A percentile compares a stretch with the other conserved stretches of the same genome.
Conservation (phyloP, 2,888 invertebrate species). For the Seladonia tumulorum region DNA sequence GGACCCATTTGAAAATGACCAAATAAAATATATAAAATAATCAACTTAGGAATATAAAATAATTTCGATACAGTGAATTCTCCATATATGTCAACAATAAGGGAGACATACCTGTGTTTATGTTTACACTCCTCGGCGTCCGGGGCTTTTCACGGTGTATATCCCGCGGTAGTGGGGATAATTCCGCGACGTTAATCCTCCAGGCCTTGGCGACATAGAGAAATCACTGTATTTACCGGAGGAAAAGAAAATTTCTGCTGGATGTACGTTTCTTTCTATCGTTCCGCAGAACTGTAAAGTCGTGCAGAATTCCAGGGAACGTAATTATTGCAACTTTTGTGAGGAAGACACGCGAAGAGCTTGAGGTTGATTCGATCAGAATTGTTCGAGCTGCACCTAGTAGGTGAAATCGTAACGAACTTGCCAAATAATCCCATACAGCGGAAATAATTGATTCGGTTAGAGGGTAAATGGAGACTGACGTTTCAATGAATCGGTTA, state of each 20-base stretch:
- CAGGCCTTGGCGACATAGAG: too few relatives aligned
- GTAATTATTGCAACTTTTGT: neutral
- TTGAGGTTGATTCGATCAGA: neutral
- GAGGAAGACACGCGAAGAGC: neutral
- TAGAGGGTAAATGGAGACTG: neutral
- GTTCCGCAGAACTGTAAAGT: neutral
- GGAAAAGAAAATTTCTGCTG: neutral
- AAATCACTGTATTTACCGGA: too few relatives aligned
- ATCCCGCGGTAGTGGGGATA: too few relatives aligned
- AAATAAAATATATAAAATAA: too few relatives aligned
- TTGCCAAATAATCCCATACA: neutral
- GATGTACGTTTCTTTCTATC: neutral
- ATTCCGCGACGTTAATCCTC: too few relatives aligned
- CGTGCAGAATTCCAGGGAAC: neutral
- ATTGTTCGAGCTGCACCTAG: neutral
- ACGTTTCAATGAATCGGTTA: conserved; percentile 1
- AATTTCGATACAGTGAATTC: too few relatives aligned
- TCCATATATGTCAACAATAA: too few relatives aligned
- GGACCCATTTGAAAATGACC: too few relatives aligned
- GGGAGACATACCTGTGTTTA: too few relatives aligned
- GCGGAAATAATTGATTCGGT: neutral
- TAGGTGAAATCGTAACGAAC: neutral
- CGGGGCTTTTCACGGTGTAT: too few relatives aligned
- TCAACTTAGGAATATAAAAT: too few relatives aligned
- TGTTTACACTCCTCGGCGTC: too few relatives aligned